Evolutionary conservation across 2,888 invertebrate genomes (phyloP).

Genomic region (Thera britannica): DNA sequence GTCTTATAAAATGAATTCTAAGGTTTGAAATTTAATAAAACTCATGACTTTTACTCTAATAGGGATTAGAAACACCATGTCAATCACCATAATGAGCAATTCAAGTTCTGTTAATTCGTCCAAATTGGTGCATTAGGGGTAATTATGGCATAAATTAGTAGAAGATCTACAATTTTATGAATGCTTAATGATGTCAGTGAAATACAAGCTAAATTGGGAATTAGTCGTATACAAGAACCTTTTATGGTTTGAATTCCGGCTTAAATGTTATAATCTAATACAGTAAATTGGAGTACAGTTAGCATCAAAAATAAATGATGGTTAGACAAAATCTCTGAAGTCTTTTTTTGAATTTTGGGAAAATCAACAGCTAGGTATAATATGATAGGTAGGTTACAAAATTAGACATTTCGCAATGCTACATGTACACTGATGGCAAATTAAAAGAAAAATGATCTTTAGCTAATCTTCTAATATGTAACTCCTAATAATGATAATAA

Average conservation of each 20-base stretch:
- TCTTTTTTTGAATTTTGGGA: too few relatives aligned
- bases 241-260: conserved; percentile 26
- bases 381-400: too few relatives aligned
- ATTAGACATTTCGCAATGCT: too few relatives aligned
- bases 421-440: too few relatives aligned
- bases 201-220: conserved; percentile 39
- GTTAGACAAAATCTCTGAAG: too few relatives aligned
- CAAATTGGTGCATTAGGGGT: conserved; percentile 60
- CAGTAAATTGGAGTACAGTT: too few relatives aligned
- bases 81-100: conserved; percentile 80
- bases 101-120: conserved; percentile 78
- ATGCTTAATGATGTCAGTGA: conserved; percentile 39
- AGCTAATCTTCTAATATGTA: too few relatives aligned
- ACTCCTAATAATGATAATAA: too few relatives aligned
- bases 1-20: conserved; percentile 7
- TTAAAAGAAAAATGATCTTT: too few relatives aligned
- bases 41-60: conserved; percentile 37
- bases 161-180: conserved; percentile 42
- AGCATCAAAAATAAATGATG: too few relatives aligned
- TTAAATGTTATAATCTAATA: conserved; percentile 14
- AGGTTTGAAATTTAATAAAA: conserved; percentile 12
- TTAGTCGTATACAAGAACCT: conserved; percentile 34
- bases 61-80: conserved; percentile 69
- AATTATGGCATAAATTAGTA: conserved; percentile 56
- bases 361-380: too few relatives aligned